These are phyloP conservation scores for Hoplias malabaricus DNA, from an alignment of 2,113 vertebrate species.

Conservation along the genomic window DNA sequence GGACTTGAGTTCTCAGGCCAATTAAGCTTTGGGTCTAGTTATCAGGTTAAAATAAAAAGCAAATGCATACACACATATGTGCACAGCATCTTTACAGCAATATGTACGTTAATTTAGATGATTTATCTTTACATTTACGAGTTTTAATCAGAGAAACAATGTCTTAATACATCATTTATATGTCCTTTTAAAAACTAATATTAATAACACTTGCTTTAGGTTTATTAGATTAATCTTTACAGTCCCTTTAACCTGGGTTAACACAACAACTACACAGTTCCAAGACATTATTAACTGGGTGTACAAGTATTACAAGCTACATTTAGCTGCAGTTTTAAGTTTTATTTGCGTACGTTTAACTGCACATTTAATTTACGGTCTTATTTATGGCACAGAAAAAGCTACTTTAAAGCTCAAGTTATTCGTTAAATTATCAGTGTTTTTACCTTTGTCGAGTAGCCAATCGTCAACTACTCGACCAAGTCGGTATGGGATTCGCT, in stretches of 20 bases:
- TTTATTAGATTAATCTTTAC: conserved; percentile 96
- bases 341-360: conserved; percentile 95
- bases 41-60: conserved; percentile 84
- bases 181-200: conserved; percentile 85
- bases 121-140: conserved; percentile 92
- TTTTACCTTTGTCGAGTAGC: conserved; percentile 99
- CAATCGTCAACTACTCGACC: conserved; percentile 99
- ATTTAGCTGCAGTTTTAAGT: conserved; percentile 91
- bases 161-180: conserved; percentile 86
- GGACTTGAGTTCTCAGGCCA: conserved; percentile 94
- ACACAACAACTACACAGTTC: conserved; percentile 67
- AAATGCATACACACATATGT: conserved; percentile 55
- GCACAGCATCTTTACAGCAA: conserved; percentile 60
- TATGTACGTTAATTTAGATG: conserved; percentile 53
- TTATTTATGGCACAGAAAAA: conserved; percentile 93
- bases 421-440: conserved; percentile 99
- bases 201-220: conserved; percentile 77
- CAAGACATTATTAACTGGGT: conserved; percentile 91
- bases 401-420: conserved; percentile 97
- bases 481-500: conserved; percentile 99
- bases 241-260: conserved; percentile 99
- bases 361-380: conserved; percentile 94
- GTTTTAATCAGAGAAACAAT: conserved; percentile 80
- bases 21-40: conserved; percentile 94
- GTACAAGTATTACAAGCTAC: conserved; percentile 86